phyloP scores from a whole-genome alignment of 2,888 invertebrate species.

The Synanthedon formicaeformis region DNA sequence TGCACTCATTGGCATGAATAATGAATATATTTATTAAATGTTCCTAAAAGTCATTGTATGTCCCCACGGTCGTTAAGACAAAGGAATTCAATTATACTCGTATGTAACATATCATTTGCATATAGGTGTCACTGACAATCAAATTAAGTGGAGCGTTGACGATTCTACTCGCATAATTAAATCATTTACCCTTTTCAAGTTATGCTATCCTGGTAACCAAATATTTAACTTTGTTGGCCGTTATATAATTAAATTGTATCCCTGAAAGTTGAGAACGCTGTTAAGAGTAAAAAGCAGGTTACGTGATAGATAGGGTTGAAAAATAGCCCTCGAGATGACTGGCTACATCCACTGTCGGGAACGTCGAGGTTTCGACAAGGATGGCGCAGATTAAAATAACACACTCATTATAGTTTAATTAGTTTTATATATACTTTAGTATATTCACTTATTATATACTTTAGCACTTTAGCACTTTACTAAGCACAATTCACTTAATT shows the following conservation, averaged over 20 bases:
- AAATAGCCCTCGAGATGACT: no score
- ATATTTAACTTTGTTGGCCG: background rate
- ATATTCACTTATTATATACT: no score
- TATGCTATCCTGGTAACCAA: constrained; percentile 12
- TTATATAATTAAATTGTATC: background rate
- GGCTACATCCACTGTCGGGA: no score
- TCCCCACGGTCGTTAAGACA: constrained; percentile 36
- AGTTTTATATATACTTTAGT: no score
- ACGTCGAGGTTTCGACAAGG: no score
- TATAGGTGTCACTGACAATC: constrained; percentile 60
- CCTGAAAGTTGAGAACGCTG: no score
- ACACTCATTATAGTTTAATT: no score
- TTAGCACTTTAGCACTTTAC: no score
- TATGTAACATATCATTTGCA: constrained; percentile 60
- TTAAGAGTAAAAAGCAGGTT: no score
- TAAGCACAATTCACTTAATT: no score
- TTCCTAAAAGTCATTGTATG: constrained; percentile 38
- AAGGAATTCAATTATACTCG: constrained; percentile 67
- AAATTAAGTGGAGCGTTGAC: constrained; percentile 55
- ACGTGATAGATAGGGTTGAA: no score
- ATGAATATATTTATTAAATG: constrained; percentile 9
- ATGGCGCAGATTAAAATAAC: no score
- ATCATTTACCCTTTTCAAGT: constrained; percentile 46
- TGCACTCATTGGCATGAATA: background rate
- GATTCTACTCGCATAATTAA: constrained; percentile 55